Conservation (phyloP, 2,888 invertebrate species). For the Eugnorisma glareosa region DNA sequence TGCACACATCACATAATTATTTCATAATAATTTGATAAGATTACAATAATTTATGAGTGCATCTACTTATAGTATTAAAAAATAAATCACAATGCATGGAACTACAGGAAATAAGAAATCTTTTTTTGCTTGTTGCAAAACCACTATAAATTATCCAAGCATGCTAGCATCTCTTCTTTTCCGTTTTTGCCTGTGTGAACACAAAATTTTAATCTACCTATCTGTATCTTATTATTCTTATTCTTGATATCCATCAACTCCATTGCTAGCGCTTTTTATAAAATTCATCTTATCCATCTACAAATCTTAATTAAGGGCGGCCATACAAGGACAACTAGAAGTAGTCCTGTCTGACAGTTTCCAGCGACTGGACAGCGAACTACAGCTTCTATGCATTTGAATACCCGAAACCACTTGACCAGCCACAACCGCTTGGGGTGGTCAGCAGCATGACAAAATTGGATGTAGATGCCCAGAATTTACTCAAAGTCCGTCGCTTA, state of each 20-base stretch:
- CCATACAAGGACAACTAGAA: no score
- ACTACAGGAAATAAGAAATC: background rate
- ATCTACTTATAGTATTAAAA: background rate
- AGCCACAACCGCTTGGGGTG: background rate
- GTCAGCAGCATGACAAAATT: background rate
- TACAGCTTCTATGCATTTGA: background rate
- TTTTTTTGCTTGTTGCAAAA: background rate
- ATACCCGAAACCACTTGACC: background rate
- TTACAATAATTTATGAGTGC: background rate
- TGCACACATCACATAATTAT: conserved; percentile 1
- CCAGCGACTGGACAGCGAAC: background rate
- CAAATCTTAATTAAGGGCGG: background rate
- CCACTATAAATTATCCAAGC: background rate
- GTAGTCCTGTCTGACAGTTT: no score
- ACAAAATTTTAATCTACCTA: background rate
- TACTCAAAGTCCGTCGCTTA: background rate
- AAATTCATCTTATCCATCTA: background rate
- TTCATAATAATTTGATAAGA: background rate
- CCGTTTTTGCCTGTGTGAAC: background rate
- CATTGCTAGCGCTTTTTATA: background rate
- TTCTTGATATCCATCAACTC: background rate
- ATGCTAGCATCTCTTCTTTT: background rate
- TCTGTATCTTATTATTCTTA: background rate
- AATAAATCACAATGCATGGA: background rate
- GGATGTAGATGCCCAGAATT: background rate